Conservation (phyloP, 1,140 invertebrate species). For the Ostrea denselamellosa region DNA sequence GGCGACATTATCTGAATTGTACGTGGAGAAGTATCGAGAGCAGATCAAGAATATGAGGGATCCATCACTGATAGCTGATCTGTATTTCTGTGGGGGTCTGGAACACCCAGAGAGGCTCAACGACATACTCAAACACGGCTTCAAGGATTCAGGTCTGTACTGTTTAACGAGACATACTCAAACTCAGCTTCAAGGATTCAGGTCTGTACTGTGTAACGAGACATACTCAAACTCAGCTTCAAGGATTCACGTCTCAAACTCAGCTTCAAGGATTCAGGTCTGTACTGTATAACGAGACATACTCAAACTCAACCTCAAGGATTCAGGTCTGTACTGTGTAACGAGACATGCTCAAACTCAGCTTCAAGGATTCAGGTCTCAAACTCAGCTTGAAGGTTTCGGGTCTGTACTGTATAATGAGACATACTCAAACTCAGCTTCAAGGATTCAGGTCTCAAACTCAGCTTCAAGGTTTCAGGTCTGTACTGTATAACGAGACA, state of each 20-base stretch:
- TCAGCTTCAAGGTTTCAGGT: too few species aligned
- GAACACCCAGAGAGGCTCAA: conserved; percentile 68
- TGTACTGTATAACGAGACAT: too few species aligned
- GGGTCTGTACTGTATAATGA: too few species aligned
- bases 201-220: too few species aligned
- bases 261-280: too few species aligned
- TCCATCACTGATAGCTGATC: conserved; percentile 65
- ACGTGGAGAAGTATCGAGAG: conserved; percentile 63
- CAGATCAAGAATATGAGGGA: conserved; percentile 60
- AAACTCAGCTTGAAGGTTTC: too few species aligned
- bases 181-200: conserved; percentile 67
- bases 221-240: too few species aligned
- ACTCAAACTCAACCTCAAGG: conserved; percentile 68
- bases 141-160: conserved; percentile 69
- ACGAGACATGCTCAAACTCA: too few species aligned
- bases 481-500: too few species aligned
- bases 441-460: conserved; percentile 69
- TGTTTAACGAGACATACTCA: too few species aligned
- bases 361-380: too few species aligned
- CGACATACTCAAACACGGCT: conserved; percentile 71
- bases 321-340: conserved; percentile 67
- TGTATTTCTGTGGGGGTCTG: conserved; percentile 73
- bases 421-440: conserved; percentile 73
- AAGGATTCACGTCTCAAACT: too few species aligned
- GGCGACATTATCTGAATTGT: conserved; percentile 63